Evolutionary conservation across 2,797 vertebrate genomes (phyloP), one percentile per base, ranked within the genome.

Genomic region (Anguilla marmorata): DNA sequence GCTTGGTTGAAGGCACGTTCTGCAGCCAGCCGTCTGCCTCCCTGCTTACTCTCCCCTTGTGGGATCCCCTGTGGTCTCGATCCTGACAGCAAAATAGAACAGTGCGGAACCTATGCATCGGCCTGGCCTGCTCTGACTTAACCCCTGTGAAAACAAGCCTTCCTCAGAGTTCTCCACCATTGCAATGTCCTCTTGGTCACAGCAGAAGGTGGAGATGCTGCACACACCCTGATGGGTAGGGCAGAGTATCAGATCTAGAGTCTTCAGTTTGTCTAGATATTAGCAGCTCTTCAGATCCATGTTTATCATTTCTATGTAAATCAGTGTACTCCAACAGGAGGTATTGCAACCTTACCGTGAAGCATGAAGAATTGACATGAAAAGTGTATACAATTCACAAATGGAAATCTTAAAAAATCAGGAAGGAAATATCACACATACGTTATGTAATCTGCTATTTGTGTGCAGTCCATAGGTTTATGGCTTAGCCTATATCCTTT

Each of bases 91-190:
- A 80, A 60, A 56, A 86, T 69, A 82, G 87, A 93, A 90, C 88
- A 89, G 90, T 33, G 91, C 92, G 90, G 91, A 92, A 93, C 92
- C 90, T 94, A 91, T 94, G 90, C 89, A 21, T 37, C 79, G n/a
- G 8, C 45, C 41, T n/a, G 84, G 90, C 88, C 93, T 91, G 91
- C 86, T 93, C 90, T 90, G 86, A 89, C 90, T 92, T 93, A 93
- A 91, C 86, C 88, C 87, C 80, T 91, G 92, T 91, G 88, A 94
- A 96, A 95, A 94, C 92, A 94, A 93, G 88, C 91, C 90, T 92
- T 91, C 88, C 84, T 91, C 89, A 91, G 91, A 90, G 91, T 90
- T 88, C 85, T 69, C 45, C 87, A 87, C 84, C 89, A 87, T 86
- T 19, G 74, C 88, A 86, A 86, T 85, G 63, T 89, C 89, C 90